Percentiles rank a stretch among this genome's conserved stretches.
These are phyloP conservation scores for Cosmia trapezina DNA, from an alignment of 2,888 invertebrate species.

Conservation along the genomic window DNA sequence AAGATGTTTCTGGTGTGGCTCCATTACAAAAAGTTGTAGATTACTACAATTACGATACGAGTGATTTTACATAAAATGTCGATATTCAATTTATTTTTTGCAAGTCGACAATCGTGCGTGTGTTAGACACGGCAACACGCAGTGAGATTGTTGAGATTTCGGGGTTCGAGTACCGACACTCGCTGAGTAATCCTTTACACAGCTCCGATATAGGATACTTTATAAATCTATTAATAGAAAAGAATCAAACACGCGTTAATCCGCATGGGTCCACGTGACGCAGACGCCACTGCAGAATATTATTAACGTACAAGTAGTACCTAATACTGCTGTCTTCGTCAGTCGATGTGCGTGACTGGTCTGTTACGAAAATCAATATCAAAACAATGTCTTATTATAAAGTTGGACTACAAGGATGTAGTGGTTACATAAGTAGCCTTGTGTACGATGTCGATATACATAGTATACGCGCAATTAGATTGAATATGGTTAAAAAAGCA, in stretches of 20 bases:
- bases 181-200: conserved; percentile 80
- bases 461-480: conserved; percentile 31
- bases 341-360: conserved; percentile 74
- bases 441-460: conserved; percentile 37
- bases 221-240: conserved; percentile 82
- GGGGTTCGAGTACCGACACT: conserved; percentile 73
- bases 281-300: conserved; percentile 75
- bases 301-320: conserved; percentile 65
- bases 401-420: conserved; percentile 71
- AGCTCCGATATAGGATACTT: conserved; percentile 77
- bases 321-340: conserved; percentile 71
- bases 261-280: conserved; percentile 81
- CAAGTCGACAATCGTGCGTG: conserved; percentile 50
- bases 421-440: conserved; percentile 50
- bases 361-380: conserved; percentile 78
- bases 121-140: conserved; percentile 56
- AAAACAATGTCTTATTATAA: conserved; percentile 74
- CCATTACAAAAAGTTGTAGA: conserved; percentile 36
- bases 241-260: conserved; percentile 82
- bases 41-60: conserved; percentile 51
- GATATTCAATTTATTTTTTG: conserved; percentile 55
- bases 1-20: conserved; percentile 28
- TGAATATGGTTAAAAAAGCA: conserved; percentile 38
- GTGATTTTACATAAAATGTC: conserved; percentile 46
- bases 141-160: conserved; percentile 56